phyloP scores from a whole-genome alignment of 2,888 invertebrate genomes.

The Pollenia griseotomentosa region DNA sequence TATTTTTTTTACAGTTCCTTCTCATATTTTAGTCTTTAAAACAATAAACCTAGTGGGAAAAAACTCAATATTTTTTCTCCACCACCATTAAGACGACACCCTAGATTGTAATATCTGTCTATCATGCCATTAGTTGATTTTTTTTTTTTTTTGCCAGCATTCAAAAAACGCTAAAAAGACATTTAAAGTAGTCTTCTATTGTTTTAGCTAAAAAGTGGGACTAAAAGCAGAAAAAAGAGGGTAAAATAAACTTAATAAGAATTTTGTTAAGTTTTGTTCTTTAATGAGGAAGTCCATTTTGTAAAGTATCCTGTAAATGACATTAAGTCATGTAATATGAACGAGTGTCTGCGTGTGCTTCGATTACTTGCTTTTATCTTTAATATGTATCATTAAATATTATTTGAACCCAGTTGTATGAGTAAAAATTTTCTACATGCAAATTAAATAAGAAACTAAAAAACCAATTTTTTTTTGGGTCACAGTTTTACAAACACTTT shows the following conservation, averaged over 20 bases:
- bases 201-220: slow-evolving; percentile 43
- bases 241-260: slow-evolving; percentile 49
- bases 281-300: not conserved
- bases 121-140: slow-evolving; percentile 46
- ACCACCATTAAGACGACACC: slow-evolving; percentile 42
- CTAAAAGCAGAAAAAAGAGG: slow-evolving; percentile 19
- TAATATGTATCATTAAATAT: slow-evolving; percentile 22
- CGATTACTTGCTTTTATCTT: not conserved
- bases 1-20: not conserved
- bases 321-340: slow-evolving; percentile 26
- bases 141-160: slow-evolving; percentile 4
- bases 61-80: not conserved
- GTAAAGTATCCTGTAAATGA: not conserved
- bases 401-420: slow-evolving; percentile 28
- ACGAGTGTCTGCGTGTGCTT: no score
- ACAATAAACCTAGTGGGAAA: slow-evolving; percentile 30
- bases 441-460: slow-evolving; percentile 29
- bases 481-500: not conserved
- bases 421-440: slow-evolving; percentile 14
- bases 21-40: slow-evolving; percentile 31
- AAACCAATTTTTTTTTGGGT: not conserved
- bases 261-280: slow-evolving; percentile 1
- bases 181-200: slow-evolving; percentile 56
- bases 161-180: slow-evolving; percentile 34
- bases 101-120: not conserved